Conservation (phyloP, 2,888 invertebrate species). For the Watsonalla cultraria region DNA sequence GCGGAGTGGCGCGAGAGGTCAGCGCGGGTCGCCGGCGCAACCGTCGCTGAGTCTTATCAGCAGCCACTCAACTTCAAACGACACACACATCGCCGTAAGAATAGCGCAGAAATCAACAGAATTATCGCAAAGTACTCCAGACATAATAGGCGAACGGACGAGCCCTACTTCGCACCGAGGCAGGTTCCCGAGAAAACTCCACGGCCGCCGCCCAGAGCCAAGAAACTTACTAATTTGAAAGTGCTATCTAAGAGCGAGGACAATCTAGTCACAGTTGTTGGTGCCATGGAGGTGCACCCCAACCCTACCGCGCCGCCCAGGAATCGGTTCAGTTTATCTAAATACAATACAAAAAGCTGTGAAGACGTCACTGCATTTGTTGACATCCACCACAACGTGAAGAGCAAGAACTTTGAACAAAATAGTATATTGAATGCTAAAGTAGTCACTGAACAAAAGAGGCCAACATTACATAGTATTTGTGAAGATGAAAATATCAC, state of each 20-base stretch:
- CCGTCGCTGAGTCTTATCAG: slow-evolving; percentile 73
- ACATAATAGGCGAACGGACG: slow-evolving; percentile 61
- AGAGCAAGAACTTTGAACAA: slow-evolving; percentile 62
- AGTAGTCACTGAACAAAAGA: slow-evolving; percentile 28
- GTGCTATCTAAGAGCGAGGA: slow-evolving; percentile 63
- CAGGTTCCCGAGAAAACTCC: slow-evolving; percentile 43
- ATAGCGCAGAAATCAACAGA: slow-evolving; percentile 75
- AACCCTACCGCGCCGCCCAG: slow-evolving; percentile 39
- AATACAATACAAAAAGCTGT: slow-evolving; percentile 65
- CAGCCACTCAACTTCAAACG: slow-evolving; percentile 73
- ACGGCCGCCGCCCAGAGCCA: slow-evolving; percentile 51
- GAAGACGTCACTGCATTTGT: slow-evolving; percentile 66
- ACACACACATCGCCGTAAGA: slow-evolving; percentile 72
- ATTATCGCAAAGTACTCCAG: slow-evolving; percentile 76
- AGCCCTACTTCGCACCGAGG: slow-evolving; percentile 38
- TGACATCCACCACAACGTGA: slow-evolving; percentile 51
- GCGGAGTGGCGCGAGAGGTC: slow-evolving; percentile 75
- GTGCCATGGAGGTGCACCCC: slow-evolving; percentile 50
- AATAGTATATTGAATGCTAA: slow-evolving; percentile 66
- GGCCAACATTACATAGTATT: slow-evolving; percentile 52
- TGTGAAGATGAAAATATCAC: slow-evolving; percentile 47
- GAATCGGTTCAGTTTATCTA: slow-evolving; percentile 43
- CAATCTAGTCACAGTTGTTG: slow-evolving; percentile 54
- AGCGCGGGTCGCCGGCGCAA: slow-evolving; percentile 65
- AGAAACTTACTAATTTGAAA: slow-evolving; percentile 43